Evolutionary conservation across 2,113 vertebrate genomes (phyloP).

Genomic region (Hipposideros armiger): DNA sequence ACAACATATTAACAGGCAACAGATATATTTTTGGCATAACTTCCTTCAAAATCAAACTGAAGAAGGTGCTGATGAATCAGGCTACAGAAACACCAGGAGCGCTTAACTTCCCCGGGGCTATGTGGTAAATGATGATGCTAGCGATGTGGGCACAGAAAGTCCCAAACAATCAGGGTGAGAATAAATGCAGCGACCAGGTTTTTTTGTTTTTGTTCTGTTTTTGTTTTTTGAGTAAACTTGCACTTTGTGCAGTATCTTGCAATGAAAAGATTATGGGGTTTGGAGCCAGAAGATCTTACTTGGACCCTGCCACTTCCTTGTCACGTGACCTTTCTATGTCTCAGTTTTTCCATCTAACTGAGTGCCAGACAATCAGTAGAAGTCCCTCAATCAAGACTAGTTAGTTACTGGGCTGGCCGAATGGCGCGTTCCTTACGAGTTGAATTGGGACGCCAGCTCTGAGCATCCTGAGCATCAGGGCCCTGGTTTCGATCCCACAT

Average conservation of each 20-base stretch:
- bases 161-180: neutral
- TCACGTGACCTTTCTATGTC: neutral
- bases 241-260: neutral
- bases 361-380: neutral
- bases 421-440: too few relatives aligned
- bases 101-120: neutral
- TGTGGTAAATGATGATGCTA: neutral
- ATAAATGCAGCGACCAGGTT: neutral
- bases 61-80: conserved; percentile 29
- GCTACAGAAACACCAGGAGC: neutral
- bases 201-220: neutral
- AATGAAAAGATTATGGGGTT: neutral
- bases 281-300: neutral
- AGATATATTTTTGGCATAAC: neutral
- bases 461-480: too few relatives aligned
- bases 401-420: neutral
- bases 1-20: neutral
- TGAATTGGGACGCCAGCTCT: too few relatives aligned
- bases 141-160: neutral
- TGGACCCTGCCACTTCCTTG: neutral
- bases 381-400: neutral
- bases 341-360: neutral
- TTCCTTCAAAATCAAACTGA: neutral
- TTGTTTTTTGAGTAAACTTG: neutral
- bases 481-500: too few relatives aligned